phyloP scores from a whole-genome alignment of 2,113 vertebrate species.

The Martes martes region DNA sequence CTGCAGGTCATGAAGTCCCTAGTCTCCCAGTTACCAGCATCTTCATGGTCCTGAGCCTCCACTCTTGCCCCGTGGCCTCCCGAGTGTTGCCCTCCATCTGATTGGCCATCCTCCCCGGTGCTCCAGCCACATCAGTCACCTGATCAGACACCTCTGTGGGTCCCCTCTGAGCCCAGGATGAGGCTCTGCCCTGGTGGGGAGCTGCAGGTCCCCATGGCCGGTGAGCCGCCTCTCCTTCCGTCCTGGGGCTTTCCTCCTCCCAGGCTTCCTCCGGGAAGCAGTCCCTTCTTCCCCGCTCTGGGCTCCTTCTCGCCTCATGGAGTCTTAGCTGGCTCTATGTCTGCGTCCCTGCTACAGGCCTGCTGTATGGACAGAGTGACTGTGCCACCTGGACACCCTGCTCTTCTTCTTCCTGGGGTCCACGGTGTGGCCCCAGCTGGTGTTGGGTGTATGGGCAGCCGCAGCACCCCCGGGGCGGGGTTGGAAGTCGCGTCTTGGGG shows the following conservation, averaged over 20 bases:
- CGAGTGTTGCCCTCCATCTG: background rate
- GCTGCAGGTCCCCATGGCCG: background rate
- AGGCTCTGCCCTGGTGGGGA: background rate
- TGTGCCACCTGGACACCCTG: background rate
- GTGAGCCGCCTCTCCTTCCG: background rate
- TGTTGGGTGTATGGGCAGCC: background rate
- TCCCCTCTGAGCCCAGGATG: background rate
- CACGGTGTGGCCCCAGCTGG: rapidly evolving
- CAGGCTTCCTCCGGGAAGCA: background rate
- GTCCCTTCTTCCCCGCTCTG: background rate
- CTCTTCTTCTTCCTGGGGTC: background rate
- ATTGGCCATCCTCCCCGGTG: background rate
- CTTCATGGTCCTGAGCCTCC: background rate
- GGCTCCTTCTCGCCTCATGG: background rate
- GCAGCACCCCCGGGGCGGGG: too few relatives aligned
- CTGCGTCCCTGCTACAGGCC: background rate
- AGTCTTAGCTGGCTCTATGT: background rate
- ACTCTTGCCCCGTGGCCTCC: too few relatives aligned
- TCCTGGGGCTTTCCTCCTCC: background rate
- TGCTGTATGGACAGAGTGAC: too few relatives aligned
- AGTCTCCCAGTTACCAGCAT: too few relatives aligned
- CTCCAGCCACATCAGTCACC: background rate
- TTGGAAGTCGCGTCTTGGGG: rapidly evolving
- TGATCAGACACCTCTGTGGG: background rate
- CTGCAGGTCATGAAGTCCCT: background rate